These are phyloP conservation scores for Mionectes olivaceus DNA, from an alignment of 2,797 vertebrate genomes.

Conservation along the genomic window DNA sequence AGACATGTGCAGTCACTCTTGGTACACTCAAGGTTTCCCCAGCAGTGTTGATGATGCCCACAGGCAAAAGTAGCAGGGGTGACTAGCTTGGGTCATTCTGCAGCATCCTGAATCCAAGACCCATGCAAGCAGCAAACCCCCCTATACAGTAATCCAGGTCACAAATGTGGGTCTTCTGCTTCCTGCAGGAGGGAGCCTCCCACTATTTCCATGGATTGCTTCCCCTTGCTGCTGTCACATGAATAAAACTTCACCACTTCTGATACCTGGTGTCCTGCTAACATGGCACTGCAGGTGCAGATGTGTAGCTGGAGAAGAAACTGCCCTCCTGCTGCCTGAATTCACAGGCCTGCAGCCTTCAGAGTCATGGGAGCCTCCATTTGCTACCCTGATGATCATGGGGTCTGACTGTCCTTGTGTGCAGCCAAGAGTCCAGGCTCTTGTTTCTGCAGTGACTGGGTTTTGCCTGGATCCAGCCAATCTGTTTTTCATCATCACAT, in stretches of 20 bases:
- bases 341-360: background rate
- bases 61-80: background rate
- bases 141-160: background rate
- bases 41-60: background rate
- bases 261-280: background rate
- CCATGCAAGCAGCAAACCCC: background rate
- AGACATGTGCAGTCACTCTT: background rate
- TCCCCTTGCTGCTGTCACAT: no score
- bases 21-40: background rate
- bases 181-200: background rate
- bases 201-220: fast-evolving
- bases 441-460: background rate
- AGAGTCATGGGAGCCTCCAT: background rate
- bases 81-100: background rate
- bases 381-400: background rate
- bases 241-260: background rate
- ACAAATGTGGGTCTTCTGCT: background rate
- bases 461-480: background rate
- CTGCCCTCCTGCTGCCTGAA: background rate
- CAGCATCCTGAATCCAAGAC: background rate
- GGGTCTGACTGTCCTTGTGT: background rate
- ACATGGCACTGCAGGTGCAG: background rate
- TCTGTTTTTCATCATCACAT: background rate
- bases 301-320: background rate
- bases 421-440: background rate